Base-by-base conservation (phyloP, 1,140 invertebrate species). In the Micrasema longulum region DNA sequence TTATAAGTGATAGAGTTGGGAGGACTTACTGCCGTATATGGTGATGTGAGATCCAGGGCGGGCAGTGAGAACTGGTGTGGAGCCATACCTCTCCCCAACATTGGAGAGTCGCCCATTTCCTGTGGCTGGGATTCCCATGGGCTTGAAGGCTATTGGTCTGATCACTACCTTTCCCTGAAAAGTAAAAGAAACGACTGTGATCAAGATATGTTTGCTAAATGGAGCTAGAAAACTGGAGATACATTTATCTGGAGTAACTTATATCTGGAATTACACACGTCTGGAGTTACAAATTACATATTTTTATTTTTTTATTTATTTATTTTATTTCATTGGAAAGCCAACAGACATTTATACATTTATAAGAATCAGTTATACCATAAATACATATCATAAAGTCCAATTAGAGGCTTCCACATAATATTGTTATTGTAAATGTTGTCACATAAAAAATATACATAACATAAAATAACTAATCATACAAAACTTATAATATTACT, bases 141-240 rank as follows among this genome's bases (percentile, higher is more conserved):
- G 91, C 80, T 91, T 92, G 81, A 91, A 93, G 64, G 91, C 91
- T 70, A 93, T 91, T 72, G 91, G 91, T 64, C 89, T 85, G 76
- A 93, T 90, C 57, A 93, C 89, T 66, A 89, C 88, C 80, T 90
- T 91, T 55, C 88, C 88, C 89, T 90, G 84, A 1, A 87, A 88
- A 70, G 76, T 81, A 45, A 71, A 35, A 63, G 50, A 38, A 62
- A 48, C 50, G 18, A 1, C 4, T 0, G 2, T 11, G 38, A 53
- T 23, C 20, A 53, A 23, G 0, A 53, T 12, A 5, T 72, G 43
- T 1, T 12, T 4, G 1, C 12, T 7, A 6, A 16, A 16, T 14
- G 43, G n/a, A 45, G 3, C n/a, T 3, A 45, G 41, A n/a, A 45
- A 3, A 45, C 2, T 45, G 41, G 41, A 45, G n/a, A 14, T 45